phyloP scores from a whole-genome alignment of 2,113 vertebrate genomes.

The Tetraodon nigroviridis region DNA sequence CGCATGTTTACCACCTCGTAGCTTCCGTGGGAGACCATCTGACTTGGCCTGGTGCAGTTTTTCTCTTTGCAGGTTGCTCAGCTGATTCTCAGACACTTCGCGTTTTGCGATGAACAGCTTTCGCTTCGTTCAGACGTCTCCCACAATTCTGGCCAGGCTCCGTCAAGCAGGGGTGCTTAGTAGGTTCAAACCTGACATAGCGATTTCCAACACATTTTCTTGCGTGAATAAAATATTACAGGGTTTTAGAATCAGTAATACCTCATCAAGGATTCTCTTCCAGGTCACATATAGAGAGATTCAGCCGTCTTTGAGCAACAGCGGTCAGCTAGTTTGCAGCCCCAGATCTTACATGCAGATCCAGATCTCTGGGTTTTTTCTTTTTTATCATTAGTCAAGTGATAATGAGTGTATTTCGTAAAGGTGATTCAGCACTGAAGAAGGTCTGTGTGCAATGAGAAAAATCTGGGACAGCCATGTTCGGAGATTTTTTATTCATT shows the following conservation, averaged over 20 bases:
- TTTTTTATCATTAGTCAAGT: no score
- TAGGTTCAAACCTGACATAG: background rate
- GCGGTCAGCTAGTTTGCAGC: no score
- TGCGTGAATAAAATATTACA: no score
- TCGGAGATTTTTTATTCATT: background rate
- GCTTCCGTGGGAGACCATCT: background rate
- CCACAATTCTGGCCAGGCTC: background rate
- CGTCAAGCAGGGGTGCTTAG: background rate
- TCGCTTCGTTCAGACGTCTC: background rate
- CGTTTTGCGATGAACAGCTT: background rate
- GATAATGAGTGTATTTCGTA: no score
- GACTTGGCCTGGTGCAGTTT: background rate
- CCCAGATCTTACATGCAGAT: no score
- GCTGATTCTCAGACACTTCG: slow-evolving; percentile 2
- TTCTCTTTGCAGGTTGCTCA: background rate
- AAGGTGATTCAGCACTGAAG: background rate
- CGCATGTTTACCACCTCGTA: slow-evolving; percentile 7
- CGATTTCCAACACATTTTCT: no score
- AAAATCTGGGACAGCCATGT: background rate
- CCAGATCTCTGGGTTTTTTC: no score
- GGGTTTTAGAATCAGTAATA: no score
- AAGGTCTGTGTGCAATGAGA: background rate
- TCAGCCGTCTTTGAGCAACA: background rate
- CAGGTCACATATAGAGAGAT: no score
- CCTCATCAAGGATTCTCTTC: no score